Evolutionary conservation across 2,888 invertebrate genomes (phyloP).

Genomic region (Scaptomyza caliginosa): DNA sequence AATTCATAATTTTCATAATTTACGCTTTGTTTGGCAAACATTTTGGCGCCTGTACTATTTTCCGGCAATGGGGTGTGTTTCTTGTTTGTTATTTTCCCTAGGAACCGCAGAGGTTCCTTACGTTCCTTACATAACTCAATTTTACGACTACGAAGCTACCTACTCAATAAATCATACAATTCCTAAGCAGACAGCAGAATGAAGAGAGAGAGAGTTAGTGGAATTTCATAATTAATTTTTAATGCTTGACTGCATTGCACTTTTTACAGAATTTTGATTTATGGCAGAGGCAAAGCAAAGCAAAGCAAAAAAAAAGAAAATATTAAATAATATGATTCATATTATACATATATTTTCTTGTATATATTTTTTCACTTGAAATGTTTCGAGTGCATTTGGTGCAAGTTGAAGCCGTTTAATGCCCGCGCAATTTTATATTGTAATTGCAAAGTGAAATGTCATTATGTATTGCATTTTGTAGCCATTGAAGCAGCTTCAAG

Average conservation of each 20-base stretch:
- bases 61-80: constrained; percentile 59
- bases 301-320: constrained; percentile 3
- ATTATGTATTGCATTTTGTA: constrained; percentile 75
- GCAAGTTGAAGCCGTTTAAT: constrained; percentile 72
- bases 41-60: constrained; percentile 68
- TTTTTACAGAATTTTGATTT: constrained; percentile 65
- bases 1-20: constrained; percentile 79
- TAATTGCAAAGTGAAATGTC: constrained; percentile 76
- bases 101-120: constrained; percentile 55
- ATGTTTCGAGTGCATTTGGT: constrained; percentile 69
- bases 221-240: constrained; percentile 74
- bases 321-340: constrained; percentile 19
- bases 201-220: background rate
- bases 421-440: constrained; percentile 72
- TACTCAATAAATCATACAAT: constrained; percentile 67
- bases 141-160: constrained; percentile 64
- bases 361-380: constrained; percentile 52
- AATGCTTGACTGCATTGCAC: constrained; percentile 69
- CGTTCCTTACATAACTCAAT: constrained; percentile 65
- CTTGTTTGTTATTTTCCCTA: constrained; percentile 39
- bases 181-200: constrained; percentile 25
- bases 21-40: constrained; percentile 77
- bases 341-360: constrained; percentile 2
- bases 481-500: constrained; percentile 76
- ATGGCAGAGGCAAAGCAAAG: constrained; percentile 32